Percentiles rank a stretch among this genome's conserved stretches.
phyloP scores from a whole-genome alignment of 2,888 invertebrate species.

The Agrenia bidenticulata region DNA sequence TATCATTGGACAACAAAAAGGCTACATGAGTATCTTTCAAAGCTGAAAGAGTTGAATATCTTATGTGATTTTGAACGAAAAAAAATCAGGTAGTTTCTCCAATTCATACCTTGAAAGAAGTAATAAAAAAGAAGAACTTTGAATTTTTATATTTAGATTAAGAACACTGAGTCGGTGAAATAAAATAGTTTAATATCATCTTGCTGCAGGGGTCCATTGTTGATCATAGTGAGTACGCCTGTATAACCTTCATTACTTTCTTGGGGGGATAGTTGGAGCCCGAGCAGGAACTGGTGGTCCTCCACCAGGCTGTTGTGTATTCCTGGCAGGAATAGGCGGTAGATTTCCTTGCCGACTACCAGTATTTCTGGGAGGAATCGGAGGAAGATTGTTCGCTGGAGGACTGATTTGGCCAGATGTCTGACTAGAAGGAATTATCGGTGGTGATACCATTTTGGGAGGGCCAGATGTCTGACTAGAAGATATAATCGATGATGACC shows the following conservation, averaged over 20 bases:
- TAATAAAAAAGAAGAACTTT: no score
- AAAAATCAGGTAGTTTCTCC: no score
- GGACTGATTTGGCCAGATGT: conserved; percentile 35
- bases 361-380: conserved; percentile 45
- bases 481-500: neutral
- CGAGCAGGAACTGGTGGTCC: conserved; percentile 60
- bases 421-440: conserved; percentile 30
- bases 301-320: conserved; percentile 59
- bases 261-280: conserved; percentile 52
- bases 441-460: neutral
- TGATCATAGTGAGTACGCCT: no score
- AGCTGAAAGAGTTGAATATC: no score
- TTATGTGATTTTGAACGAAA: no score
- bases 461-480: conserved; percentile 36
- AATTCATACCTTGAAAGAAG: no score
- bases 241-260: conserved; percentile 22
- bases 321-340: conserved; percentile 59
- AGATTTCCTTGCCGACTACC: conserved; percentile 60
- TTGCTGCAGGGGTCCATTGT: no score
- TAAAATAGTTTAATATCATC: no score
- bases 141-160: no score
- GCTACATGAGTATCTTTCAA: no score
- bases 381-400: conserved; percentile 40
- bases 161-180: no score
- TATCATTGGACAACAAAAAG: no score